A percentile compares a stretch with the other conserved stretches of the same genome.
These are phyloP conservation scores for Calephelis perditalis DNA, from an alignment of 2,888 invertebrate species.

Conservation along the genomic window DNA sequence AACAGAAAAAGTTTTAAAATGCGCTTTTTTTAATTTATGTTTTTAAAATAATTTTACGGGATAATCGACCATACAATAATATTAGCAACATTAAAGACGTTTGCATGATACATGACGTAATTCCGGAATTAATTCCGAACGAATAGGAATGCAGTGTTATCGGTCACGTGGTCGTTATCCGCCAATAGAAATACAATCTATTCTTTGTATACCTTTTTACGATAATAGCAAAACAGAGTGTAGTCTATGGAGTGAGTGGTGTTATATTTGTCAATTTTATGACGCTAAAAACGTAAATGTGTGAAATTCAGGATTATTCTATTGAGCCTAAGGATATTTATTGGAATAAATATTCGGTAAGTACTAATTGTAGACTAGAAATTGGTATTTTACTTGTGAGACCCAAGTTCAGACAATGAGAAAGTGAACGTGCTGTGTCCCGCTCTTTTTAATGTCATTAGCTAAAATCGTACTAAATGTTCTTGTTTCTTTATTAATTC, in stretches of 20 bases:
- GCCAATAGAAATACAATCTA: slow-evolving; percentile 70
- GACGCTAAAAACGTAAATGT: slow-evolving; percentile 78
- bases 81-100: slow-evolving; percentile 30
- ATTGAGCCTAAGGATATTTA: slow-evolving; percentile 82
- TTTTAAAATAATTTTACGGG: neutral
- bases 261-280: slow-evolving; percentile 74
- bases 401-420: slow-evolving; percentile 45
- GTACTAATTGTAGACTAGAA: slow-evolving; percentile 46
- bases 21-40: neutral
- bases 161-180: slow-evolving; percentile 70
- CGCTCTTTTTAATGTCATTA: slow-evolving; percentile 74
- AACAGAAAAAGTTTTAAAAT: slow-evolving; percentile 4
- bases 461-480: slow-evolving; percentile 26
- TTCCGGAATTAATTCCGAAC: slow-evolving; percentile 37
- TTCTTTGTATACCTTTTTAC: slow-evolving; percentile 78
- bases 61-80: neutral
- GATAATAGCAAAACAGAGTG: slow-evolving; percentile 69
- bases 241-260: slow-evolving; percentile 76
- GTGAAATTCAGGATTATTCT: slow-evolving; percentile 84
- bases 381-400: slow-evolving; percentile 29
- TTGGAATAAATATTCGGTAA: slow-evolving; percentile 83
- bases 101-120: slow-evolving; percentile 49
- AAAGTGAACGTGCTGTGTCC: slow-evolving; percentile 67
- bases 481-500: neutral
- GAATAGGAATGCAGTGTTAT: slow-evolving; percentile 55